phyloP scores from a whole-genome alignment of 2,888 invertebrate species.

The Tetropium fuscum region DNA sequence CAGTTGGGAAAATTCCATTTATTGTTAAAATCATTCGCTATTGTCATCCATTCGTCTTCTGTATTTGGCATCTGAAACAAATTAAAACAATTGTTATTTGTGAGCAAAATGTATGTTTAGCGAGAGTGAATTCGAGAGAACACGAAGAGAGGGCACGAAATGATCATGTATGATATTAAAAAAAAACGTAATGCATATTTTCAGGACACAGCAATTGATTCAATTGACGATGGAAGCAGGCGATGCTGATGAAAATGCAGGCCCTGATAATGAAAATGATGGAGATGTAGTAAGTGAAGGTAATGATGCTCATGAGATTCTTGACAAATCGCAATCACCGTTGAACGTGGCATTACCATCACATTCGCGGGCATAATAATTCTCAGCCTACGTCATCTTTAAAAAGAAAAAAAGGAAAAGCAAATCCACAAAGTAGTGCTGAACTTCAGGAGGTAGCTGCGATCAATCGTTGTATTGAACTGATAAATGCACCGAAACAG shows the following conservation, averaged over 20 bases:
- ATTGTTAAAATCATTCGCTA: background rate
- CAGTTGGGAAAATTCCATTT: constrained; percentile 4
- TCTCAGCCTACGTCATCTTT: background rate
- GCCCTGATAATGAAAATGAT: background rate
- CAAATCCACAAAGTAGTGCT: background rate
- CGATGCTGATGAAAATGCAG: background rate
- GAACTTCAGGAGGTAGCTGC: background rate
- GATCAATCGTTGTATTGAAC: background rate
- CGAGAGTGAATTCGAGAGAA: too few species aligned
- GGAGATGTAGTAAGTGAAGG: background rate
- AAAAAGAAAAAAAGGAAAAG: background rate
- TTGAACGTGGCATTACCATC: background rate
- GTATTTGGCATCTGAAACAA: background rate
- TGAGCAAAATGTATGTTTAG: background rate
- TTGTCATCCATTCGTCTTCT: background rate
- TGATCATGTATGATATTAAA: too few species aligned
- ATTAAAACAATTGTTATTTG: background rate
- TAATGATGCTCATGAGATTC: background rate
- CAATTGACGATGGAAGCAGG: background rate
- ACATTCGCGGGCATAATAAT: background rate
- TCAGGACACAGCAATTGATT: background rate
- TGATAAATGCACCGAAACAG: constrained; percentile 1
- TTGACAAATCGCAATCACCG: background rate
- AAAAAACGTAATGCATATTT: too few species aligned
- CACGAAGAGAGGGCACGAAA: too few species aligned